Percentiles rank a stretch among this genome's conserved stretches.
Evolutionary conservation across 2,113 vertebrate species (phyloP).

Genomic region (Eleginops maclovinus): DNA sequence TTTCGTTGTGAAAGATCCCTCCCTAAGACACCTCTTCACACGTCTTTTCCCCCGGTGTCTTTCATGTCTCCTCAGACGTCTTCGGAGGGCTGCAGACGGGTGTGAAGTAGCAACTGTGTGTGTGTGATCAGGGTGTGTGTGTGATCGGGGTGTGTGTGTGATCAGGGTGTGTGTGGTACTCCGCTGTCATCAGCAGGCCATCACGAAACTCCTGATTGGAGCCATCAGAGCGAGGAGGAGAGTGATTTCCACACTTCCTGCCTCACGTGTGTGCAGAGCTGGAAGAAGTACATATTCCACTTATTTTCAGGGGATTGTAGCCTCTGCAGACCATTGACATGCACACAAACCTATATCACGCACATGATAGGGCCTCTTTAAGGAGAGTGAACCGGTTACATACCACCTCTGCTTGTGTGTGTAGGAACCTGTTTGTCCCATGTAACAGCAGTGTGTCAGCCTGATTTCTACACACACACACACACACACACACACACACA

Average conservation of each 20-base stretch:
- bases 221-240: conserved; percentile 28
- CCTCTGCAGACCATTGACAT: too few relatives aligned
- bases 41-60: not conserved
- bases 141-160: not conserved
- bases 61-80: conserved; percentile 14
- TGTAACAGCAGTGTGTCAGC: not conserved
- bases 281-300: too few relatives aligned
- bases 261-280: not conserved
- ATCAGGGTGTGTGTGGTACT: too few relatives aligned
- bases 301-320: too few relatives aligned
- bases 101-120: not conserved
- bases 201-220: conserved; percentile 39
- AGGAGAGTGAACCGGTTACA: too few relatives aligned
- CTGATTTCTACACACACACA: not conserved
- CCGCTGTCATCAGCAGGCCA: not conserved
- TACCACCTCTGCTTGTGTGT: not conserved
- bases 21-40: not conserved
- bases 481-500: too few relatives aligned
- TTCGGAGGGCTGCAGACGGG: not conserved
- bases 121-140: not conserved
- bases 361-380: too few relatives aligned
- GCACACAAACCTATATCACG: too few relatives aligned
- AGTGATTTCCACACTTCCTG: conserved; percentile 28
- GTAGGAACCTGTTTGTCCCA: conserved; percentile 16
- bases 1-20: not conserved